Base-by-base conservation (phyloP, 2,113 vertebrate genomes). In the Anguilla japonica region DNA sequence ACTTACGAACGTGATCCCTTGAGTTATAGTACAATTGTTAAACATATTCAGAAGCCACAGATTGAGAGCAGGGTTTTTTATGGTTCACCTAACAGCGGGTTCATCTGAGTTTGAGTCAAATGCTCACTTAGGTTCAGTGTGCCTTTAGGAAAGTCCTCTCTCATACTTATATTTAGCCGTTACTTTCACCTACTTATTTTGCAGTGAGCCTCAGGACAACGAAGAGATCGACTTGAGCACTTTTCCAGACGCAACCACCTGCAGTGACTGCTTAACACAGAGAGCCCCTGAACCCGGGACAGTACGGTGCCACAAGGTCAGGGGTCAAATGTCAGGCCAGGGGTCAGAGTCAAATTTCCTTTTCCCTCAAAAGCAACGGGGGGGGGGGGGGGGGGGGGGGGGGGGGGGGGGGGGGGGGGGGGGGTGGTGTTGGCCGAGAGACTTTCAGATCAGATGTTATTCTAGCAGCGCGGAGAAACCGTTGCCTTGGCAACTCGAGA, bases 21-120 rank as follows among this genome's bases (percentile, higher is more conserved):
- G 40, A 83, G 78, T 86, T 71, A 83, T 41, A 83, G 40, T 15
- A 82, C 29, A 56, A 83, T 22, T 57, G 57, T 56, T 60, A 71
- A 79, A 60, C n/a, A 34, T n/a, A 75, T 9, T 22, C 71, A 11
- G 26, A 29, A 5, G 63, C 63, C 63, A 26, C 22, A 71, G 22
- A 71, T 71, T 71, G 60, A 75, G n/a, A 2, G 60, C 22, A 22
- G 60, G 5, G 60, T 22, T 67, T 67, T 67, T 20, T 2, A 75
- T 2, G 11, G 71, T 14, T 29, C 26, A 1, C 71, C 71, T 3
- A 75, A 29, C 60, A 71, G 63, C n/a, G 63, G 63, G 63, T 20
- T 8, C 53, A 56, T 56, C 15, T 34, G 34, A 34, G 34, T 34
- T 34, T 34, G 34, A 56, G 53, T 56, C 8, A 56, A 56, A 56